Percentiles rank a stretch among this genome's conserved stretches.
Evolutionary conservation across 53 echinoderm and acorn worm genomes (phyloP).

Genomic region (Apostichopus leukothele): DNA sequence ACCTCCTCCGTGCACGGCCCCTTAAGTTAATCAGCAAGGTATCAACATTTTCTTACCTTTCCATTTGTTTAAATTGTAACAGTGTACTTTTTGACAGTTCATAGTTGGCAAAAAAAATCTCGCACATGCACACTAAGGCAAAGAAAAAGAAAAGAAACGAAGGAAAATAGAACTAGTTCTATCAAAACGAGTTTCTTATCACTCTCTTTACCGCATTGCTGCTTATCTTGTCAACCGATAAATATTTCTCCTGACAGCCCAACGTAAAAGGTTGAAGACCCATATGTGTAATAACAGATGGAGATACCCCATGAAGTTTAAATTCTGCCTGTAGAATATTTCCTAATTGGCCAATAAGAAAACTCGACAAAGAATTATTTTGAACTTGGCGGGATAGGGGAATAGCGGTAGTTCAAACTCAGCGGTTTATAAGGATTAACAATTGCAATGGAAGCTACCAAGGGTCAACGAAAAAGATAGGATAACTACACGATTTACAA

Average conservation of each 20-base stretch:
- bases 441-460: background rate
- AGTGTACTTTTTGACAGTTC: conserved; percentile 2
- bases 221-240: too few species aligned
- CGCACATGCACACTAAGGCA: background rate
- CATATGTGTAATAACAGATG: conserved; percentile 17
- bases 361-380: conserved; percentile 7
- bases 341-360: conserved; percentile 30
- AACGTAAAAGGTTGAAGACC: conserved; percentile 6
- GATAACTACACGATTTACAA: too few species aligned
- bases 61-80: background rate
- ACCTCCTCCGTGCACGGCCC: too few species aligned
- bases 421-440: background rate
- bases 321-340: background rate
- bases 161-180: too few species aligned
- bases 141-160: too few species aligned
- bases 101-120: background rate
- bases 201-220: too few species aligned
- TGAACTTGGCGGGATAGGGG: background rate
- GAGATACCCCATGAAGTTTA: conserved; percentile 15
- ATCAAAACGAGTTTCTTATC: too few species aligned
- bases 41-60: background rate
- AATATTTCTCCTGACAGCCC: background rate
- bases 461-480: too few species aligned
- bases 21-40: too few species aligned
- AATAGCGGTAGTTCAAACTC: conserved; percentile 18